Evolutionary conservation across 2,113 vertebrate genomes (phyloP), one percentile per base, ranked within the genome.

Genomic region (Heptranchias perlo): DNA sequence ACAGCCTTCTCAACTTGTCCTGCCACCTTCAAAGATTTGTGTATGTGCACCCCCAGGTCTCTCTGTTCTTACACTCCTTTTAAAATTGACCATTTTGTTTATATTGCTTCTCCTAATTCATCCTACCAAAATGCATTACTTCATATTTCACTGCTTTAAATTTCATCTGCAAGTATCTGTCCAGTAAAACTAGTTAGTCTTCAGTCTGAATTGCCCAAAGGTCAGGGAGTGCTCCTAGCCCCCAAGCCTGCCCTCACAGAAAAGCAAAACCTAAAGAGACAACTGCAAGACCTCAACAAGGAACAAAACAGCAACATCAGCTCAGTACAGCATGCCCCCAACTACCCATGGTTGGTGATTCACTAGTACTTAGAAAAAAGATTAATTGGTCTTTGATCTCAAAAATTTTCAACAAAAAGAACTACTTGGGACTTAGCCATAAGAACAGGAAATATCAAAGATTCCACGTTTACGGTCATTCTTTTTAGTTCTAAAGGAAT

Each of bases 401-500:
- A n/a, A 69, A 69, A 95, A 52, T 4, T 18, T 28, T 69, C 64
- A 69, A 95, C 89, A 62, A 54, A 44, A 78, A 39, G 44, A 95
- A 69, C 18, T 52, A 47, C 25, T 44, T 13, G 47, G 35, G 28
- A 95, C 47, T 69, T 49, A 64, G 39, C 62, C 58, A 35, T 25
- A 44, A 49, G 23, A 69, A 95, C 94, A 95, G 94, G 47, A 95
- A 95, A 52, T 95, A 69, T 69, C 44, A 47, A 95, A 69, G 47
- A 25, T 8, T 16, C 64, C 10, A 13, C 10, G 69, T 44, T 69
- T 95, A 95, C 11, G 13, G 25, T 35, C 65, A 95, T 95, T 95
- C 23, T 44, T 49, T 18, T 67, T 47, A 47, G 64, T 69, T 95
- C 39, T 69, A 69, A 52, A 67, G 28, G 94, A 95, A 95, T 52